These are phyloP conservation scores for Sebastes fasciatus DNA, from an alignment of 2,113 vertebrate genomes.

Conservation along the genomic window DNA sequence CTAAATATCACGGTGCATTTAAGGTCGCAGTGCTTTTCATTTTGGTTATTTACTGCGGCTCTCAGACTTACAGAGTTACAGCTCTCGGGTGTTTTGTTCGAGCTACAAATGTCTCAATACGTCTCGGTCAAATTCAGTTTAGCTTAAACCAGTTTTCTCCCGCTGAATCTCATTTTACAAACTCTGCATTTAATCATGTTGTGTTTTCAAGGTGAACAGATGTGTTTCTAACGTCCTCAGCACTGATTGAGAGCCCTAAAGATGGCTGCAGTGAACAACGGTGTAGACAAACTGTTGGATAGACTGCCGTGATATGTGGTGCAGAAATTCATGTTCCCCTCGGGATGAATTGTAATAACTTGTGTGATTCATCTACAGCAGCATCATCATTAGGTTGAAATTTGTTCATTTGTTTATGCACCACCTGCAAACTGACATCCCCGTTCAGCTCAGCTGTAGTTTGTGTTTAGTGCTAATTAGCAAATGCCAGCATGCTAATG, in stretches of 20 bases:
- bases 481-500: constrained; percentile 7
- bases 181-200: neutral
- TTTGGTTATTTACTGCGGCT: neutral
- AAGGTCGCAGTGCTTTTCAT: neutral
- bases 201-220: neutral
- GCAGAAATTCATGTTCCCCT: neutral
- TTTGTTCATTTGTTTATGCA: neutral
- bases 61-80: neutral
- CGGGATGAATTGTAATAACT: neutral
- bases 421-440: neutral
- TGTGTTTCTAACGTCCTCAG: neutral
- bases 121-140: constrained; percentile 6
- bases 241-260: neutral
- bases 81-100: constrained; percentile 3
- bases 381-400: neutral
- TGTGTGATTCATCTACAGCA: neutral
- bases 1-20: neutral
- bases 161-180: constrained; percentile 7
- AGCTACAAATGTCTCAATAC: neutral
- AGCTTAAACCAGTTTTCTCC: neutral
- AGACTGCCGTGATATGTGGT: neutral
- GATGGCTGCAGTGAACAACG: neutral
- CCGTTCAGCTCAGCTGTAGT: neutral
- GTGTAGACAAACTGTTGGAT: neutral
- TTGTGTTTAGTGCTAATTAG: neutral